phyloP scores from a whole-genome alignment of 1,140 invertebrate species.

The Drosophila sp. region DNA sequence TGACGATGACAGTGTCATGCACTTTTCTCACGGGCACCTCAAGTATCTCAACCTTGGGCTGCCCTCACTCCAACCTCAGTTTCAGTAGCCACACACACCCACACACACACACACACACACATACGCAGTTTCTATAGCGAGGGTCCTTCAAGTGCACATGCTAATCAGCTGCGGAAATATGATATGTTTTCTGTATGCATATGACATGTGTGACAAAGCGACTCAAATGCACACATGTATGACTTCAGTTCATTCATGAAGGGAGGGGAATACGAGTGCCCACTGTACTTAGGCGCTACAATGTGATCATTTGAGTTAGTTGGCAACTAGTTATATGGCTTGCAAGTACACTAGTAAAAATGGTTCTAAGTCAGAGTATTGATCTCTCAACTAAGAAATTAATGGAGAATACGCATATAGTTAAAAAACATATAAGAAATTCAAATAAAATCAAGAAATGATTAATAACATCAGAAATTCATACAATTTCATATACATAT shows the following conservation, averaged over 20 bases:
- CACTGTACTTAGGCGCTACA: constrained; percentile 17
- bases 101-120: constrained; percentile 18
- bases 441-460: no score
- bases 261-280: not conserved
- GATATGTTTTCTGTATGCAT: constrained; percentile 48
- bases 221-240: constrained; percentile 61
- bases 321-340: constrained; percentile 36
- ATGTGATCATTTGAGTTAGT: constrained; percentile 18
- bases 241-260: constrained; percentile 56
- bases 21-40: constrained; percentile 64
- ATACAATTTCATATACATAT: no score
- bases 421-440: no score
- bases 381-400: no score
- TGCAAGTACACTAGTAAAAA: no score
- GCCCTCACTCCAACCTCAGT: constrained; percentile 1
- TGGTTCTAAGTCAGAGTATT: no score
- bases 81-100: constrained; percentile 34
- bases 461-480: no score
- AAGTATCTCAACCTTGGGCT: constrained; percentile 37
- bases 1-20: constrained; percentile 14
- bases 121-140: not conserved
- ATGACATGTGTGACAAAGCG: constrained; percentile 66
- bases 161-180: constrained; percentile 72
- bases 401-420: no score
- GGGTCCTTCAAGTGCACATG: constrained; percentile 71